Conservation (phyloP, 2,113 vertebrate species). For the Microcebus griseorufus region DNA sequence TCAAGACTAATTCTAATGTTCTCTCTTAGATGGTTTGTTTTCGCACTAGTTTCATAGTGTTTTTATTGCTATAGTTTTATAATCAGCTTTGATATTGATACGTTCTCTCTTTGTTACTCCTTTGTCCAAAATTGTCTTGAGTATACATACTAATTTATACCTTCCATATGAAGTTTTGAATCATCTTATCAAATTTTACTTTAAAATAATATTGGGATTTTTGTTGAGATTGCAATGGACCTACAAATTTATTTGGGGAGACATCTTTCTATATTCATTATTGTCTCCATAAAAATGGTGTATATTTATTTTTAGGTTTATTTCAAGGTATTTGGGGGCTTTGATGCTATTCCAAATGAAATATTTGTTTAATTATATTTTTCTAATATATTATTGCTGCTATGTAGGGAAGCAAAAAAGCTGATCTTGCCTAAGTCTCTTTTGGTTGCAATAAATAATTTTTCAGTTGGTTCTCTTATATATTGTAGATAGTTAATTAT, state of each 20-base stretch:
- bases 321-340: neutral
- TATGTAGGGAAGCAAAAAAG: neutral
- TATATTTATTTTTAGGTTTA: neutral
- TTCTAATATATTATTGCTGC: neutral
- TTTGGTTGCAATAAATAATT: neutral
- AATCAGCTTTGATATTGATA: neutral
- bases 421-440: neutral
- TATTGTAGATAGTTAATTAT: neutral
- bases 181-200: neutral
- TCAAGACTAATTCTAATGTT: neutral
- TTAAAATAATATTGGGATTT: neutral
- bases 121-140: neutral
- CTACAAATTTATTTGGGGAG: neutral
- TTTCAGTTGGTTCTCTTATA: neutral
- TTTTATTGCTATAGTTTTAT: neutral
- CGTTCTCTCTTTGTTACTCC: neutral
- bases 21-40: neutral
- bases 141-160: neutral
- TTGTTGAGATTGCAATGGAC: neutral
- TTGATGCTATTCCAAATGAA: neutral
- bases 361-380: neutral
- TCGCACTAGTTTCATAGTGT: neutral
- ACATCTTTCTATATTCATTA: neutral
- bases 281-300: neutral
- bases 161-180: neutral